Evolutionary conservation across 2,888 invertebrate species (phyloP).

Genomic region (Aromia moschata): DNA sequence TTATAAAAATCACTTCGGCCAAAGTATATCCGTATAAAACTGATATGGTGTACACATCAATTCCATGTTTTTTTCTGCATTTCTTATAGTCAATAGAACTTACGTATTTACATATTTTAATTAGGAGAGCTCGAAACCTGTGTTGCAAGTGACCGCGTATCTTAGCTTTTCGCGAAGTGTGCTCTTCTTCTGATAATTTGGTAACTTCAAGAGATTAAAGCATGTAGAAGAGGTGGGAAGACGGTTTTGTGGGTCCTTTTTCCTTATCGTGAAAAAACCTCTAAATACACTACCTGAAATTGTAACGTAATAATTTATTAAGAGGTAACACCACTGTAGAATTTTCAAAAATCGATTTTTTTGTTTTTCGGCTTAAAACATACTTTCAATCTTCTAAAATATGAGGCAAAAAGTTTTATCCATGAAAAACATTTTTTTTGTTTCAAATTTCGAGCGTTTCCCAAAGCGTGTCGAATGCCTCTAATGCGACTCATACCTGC

Average conservation of each 20-base stretch:
- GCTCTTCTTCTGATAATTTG: conserved; percentile 97
- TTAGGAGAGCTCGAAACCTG: conserved; percentile 98
- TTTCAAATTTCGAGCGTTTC: no score
- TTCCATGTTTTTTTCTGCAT: conserved; percentile 24
- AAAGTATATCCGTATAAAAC: conserved; percentile 29
- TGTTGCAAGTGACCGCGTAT: conserved; percentile 97
- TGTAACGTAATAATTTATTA: not conserved
- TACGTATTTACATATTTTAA: not conserved
- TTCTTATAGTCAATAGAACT: not conserved
- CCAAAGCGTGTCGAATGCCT: no score
- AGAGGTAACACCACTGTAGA: no score
- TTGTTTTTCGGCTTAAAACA: no score
- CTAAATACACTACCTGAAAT: conserved; percentile 89
- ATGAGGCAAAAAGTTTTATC: no score
- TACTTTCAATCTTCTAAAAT: no score
- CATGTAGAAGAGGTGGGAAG: conserved; percentile 99
- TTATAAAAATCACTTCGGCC: conserved; percentile 28
- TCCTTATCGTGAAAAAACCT: conserved; percentile 97
- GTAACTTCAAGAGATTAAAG: conserved; percentile 96
- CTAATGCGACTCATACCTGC: no score
- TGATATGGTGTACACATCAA: conserved; percentile 38
- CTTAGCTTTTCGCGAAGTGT: conserved; percentile 94
- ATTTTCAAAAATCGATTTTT: no score
- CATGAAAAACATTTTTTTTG: no score
- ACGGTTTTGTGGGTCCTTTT: conserved; percentile 92